Base-by-base conservation (phyloP, 2,797 vertebrate species). In the Lepidocolaptes lacrymiger region DNA sequence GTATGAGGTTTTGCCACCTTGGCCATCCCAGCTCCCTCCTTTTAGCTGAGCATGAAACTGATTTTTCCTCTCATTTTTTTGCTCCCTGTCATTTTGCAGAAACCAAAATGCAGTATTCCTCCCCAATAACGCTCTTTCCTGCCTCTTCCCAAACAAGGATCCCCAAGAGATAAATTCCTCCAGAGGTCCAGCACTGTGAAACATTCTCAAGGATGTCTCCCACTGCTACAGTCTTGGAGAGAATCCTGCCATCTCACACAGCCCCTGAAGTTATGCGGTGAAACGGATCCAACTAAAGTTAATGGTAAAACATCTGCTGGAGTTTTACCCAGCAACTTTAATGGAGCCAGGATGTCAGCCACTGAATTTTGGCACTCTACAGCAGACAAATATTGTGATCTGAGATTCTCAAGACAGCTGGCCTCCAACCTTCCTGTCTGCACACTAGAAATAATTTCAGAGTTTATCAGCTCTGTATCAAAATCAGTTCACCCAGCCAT, bases 291-390 rank as follows among this genome's bases (percentile, higher is more conserved):
- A 96, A 92, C 76, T 96, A 86, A 96, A 96, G 80, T 94, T 92
- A 97, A 88, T 90, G 95, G 91, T 91, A 88, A 96, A 97, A 97
- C 96, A 95, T 96, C 96, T 97, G 96, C 74, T 96, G 92, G 93
- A 96, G 95, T 92, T 96, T 92, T 96, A 97, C 92, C 92, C 91
- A 95, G 93, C n/a, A 88, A 88, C 94, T 95, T 96, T 90, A 95
- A 96, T 91, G 88, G 89, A 95, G 93, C 80, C 94, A 96, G 96
- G 89, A 95, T 76, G 83, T 97, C 95, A 96, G 89, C 95, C 96
- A 90, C 94, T 96, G 85, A 95, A 93, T 95, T 95, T 95, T 96
- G 95, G 96, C 93, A 94, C 95, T 95, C 88, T 73, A 80, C 44
- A 88, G 88, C 34, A 96, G 95, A 96, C 93, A 92, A 96, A 95